Base-by-base conservation (phyloP, 2,888 invertebrate genomes). In the Trachelus tabidus region DNA sequence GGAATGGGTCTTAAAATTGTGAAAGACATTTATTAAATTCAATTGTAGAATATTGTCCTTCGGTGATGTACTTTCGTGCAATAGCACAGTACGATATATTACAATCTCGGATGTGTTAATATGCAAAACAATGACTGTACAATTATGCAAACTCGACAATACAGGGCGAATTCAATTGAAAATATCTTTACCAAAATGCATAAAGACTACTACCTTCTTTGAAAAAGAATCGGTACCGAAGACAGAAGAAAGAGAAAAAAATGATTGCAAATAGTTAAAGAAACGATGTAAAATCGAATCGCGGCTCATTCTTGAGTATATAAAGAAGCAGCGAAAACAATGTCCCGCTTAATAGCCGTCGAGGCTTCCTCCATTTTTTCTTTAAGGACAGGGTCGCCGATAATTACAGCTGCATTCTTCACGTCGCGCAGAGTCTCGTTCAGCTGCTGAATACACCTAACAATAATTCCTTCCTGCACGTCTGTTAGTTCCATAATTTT, bases 391-490 rank as follows among this genome's bases (percentile, higher is more conserved):
- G 98, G 97, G 92, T 99, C 98, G 0, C 99, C 99, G 80, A 99
- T 97, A 56, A 97, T 96, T 80, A 96, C 94, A 0, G 99, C 98
- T 0, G 98, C 99, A 85, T 97, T 97, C 89, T 97, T 95, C 0
- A 99, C 97, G 91, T 99, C 96, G 73, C 95, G 94, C 84, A 99
- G 94, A 0, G 95, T 95, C 93, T 99, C 99, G 89, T 98, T 97
- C 68, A 99, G 92, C 88, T 99, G 96, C 89, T 99, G 99, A 83
- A 99, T 99, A 89, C 98, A 98, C 75, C 99, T 94, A 0, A 99
- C 99, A 85, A 99, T 99, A 81, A 99, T 97, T 1, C 99, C 99
- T 91, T 99, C 99, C 90, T 99, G 99, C 0, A 98, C 96, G 82
- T 98, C 97, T 0, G 98, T 99, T 77, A 98, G 92, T 84, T 95